Evolutionary conservation across 2,888 invertebrate genomes (phyloP), one percentile per base, ranked within the genome.

Genomic region (Colostygia pectinataria): DNA sequence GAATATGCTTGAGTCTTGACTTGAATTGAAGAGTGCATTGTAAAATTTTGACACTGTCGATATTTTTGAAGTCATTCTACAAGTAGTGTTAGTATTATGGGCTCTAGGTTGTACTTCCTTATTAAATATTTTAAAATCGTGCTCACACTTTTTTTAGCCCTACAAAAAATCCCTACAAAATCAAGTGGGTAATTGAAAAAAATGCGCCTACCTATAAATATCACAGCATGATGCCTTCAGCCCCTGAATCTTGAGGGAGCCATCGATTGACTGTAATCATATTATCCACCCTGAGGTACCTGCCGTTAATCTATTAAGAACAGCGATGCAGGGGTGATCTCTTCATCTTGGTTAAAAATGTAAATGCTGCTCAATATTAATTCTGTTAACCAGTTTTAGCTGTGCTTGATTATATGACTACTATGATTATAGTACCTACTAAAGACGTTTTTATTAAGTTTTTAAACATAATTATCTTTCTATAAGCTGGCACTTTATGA

Each of bases 221-320:
- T 78, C 76, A 59, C 81, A 78, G 81, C 80, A 65, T 71, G 82
- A 66, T 71, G 66, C 61, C 68, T 59, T 50, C 58, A 67, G 65
- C 71, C 68, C 65, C 59, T 60, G 55, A 55, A 38, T 66, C 68
- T 79, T 71, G 61, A 74, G 81, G 77, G 78, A 69, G 68, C 65
- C 82, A 83, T 83, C 83, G 84, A 84, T 84, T 83, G 82, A 68
- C 68, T 60, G 70, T 85, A 85, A 86, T 86, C 83, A 77, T 77
- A 83, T 86, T 84, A 84, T 72, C 68, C 68, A 67, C 74, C 82
- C 84, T 77, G 59, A 68, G 70, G 69, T 71, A 75, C 69, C 74
- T 77, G 73, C 68, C 72, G 75, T 76, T 82, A 78, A 81, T 80
- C 77, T 76, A 73, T 68, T 74, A 65, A 72, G 74, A 74, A 73